Conservation (phyloP, 2,113 vertebrate species). For the Lates calcarifer region DNA sequence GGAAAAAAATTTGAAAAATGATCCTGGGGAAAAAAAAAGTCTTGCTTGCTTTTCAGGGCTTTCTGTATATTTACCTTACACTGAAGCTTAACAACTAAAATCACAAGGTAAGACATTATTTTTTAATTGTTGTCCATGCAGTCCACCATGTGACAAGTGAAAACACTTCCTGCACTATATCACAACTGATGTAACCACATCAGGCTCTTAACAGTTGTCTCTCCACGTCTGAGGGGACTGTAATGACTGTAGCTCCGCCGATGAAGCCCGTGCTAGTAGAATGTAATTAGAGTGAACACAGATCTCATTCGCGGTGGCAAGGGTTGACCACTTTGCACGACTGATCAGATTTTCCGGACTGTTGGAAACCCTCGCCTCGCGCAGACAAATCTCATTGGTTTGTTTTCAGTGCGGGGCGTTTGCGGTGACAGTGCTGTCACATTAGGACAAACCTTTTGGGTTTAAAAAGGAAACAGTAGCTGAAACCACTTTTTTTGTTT, state of each 20-base stretch:
- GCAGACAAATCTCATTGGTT: conserved; percentile 25
- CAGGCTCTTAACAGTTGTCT: conserved; percentile 13
- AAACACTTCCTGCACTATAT: conserved; percentile 3
- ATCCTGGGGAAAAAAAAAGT: no score
- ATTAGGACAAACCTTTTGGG: conserved; percentile 15
- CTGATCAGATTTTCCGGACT: conserved; percentile 54
- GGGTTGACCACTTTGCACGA: conserved; percentile 41
- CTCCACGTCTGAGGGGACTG: neutral
- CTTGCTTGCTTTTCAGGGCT: no score
- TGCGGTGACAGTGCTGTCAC: conserved; percentile 35
- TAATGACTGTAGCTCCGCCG: neutral
- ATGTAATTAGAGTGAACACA: conserved; percentile 56
- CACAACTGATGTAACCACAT: conserved; percentile 20
- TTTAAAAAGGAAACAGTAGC: conserved; percentile 6
- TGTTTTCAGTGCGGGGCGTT: neutral
- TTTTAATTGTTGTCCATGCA: neutral
- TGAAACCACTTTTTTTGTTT: conserved; percentile 28
- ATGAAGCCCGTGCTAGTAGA: conserved; percentile 34
- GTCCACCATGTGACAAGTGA: neutral
- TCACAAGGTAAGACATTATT: neutral
- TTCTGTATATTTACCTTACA: neutral
- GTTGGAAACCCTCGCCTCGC: conserved; percentile 6
- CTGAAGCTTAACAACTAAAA: neutral
- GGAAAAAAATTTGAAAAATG: no score
- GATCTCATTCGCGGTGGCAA: conserved; percentile 41